Conservation (phyloP, 2,888 invertebrate species). For the Diloba caeruleocephala region DNA sequence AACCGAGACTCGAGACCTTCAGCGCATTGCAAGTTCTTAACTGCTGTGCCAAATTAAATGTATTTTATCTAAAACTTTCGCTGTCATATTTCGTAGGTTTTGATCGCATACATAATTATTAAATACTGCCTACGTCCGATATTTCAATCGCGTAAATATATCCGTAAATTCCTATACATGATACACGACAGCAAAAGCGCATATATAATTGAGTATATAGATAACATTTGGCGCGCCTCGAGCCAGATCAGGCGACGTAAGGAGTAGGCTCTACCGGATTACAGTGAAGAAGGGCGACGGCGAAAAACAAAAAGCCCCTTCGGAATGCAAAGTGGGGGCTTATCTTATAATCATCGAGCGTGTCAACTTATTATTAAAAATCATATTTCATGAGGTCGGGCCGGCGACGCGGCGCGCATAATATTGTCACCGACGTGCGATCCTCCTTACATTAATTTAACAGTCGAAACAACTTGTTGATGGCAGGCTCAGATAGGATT, state of each 20-base stretch:
- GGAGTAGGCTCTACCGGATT: constrained; percentile 79
- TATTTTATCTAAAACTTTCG: too few relatives aligned
- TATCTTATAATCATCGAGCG: constrained; percentile 89
- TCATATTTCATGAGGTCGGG: constrained; percentile 85
- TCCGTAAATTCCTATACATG: constrained; percentile 21
- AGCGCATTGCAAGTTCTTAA: too few relatives aligned
- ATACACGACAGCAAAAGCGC: constrained; percentile 32
- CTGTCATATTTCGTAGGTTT: too few relatives aligned
- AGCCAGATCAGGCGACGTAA: constrained; percentile 52
- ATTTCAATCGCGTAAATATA: constrained; percentile 19
- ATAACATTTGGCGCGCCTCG: constrained; percentile 64
- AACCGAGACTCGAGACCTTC: too few relatives aligned
- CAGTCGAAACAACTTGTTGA: constrained; percentile 67
- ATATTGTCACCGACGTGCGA: constrained; percentile 47
- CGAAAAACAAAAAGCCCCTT: constrained; percentile 82
- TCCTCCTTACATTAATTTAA: constrained; percentile 69
- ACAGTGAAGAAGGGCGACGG: constrained; percentile 71
- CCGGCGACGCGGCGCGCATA: constrained; percentile 76
- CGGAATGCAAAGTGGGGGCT: constrained; percentile 88
- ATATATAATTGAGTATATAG: constrained; percentile 57
- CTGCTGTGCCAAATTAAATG: too few relatives aligned
- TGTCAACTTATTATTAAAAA: constrained; percentile 90
- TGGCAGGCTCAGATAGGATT: constrained; percentile 60
- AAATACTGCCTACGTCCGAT: too few relatives aligned
- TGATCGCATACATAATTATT: too few relatives aligned